A percentile compares a stretch with the other conserved stretches of the same genome.
These are phyloP conservation scores for Cosmia trapezina DNA, from an alignment of 2,888 invertebrate species.

Conservation along the genomic window DNA sequence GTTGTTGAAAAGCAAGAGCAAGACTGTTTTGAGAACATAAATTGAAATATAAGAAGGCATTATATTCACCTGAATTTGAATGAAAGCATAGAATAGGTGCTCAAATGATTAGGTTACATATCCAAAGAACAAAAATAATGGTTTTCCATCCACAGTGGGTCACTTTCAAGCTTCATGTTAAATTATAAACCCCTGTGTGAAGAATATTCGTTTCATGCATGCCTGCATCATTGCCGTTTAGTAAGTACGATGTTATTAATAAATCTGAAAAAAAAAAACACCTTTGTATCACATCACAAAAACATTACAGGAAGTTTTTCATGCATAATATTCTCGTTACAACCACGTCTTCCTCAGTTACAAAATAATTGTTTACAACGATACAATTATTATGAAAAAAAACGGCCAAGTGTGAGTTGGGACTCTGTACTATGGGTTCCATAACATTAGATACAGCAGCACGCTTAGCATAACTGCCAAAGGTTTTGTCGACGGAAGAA, in stretches of 20 bases:
- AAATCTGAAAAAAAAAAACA: constrained; percentile 38
- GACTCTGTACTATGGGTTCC: not conserved
- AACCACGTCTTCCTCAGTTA: constrained; percentile 70
- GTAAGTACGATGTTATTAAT: constrained; percentile 40
- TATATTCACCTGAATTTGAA: not conserved
- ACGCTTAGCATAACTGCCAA: no score
- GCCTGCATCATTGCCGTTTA: constrained; percentile 20
- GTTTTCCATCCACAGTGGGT: not conserved
- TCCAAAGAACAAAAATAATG: not conserved
- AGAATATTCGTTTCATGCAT: not conserved
- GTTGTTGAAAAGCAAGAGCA: not conserved
- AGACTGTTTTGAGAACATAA: not conserved
- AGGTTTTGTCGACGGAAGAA: no score
- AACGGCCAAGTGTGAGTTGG: not conserved
- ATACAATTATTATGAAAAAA: constrained; percentile 34
- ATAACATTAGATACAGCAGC: not conserved
- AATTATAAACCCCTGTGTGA: constrained; percentile 7
- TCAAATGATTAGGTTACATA: not conserved
- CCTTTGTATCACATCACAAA: constrained; percentile 59
- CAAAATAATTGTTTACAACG: constrained; percentile 60
- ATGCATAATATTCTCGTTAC: constrained; percentile 70
- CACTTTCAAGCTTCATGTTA: constrained; percentile 12
- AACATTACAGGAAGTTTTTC: constrained; percentile 71
- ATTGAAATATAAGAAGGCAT: not conserved
- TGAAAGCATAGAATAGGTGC: not conserved